Percentiles rank a stretch among this genome's conserved stretches.
phyloP scores from a whole-genome alignment of 2,888 invertebrate species.

The Calephelis perditalis region DNA sequence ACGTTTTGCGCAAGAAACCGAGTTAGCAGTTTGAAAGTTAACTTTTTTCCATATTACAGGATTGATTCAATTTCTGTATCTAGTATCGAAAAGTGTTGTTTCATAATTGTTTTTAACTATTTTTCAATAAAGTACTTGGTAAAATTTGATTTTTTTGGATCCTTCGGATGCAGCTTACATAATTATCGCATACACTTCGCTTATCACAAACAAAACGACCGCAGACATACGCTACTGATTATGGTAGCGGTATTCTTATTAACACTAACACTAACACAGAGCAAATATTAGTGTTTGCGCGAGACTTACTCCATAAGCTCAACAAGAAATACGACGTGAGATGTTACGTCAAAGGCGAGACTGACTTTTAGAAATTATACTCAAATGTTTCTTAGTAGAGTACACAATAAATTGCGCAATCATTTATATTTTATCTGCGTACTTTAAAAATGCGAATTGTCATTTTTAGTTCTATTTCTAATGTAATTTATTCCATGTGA shows the following conservation, averaged over 20 bases:
- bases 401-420: neutral
- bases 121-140: too few relatives aligned
- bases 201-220: neutral
- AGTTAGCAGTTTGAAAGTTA: too few relatives aligned
- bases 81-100: too few relatives aligned
- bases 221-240: neutral
- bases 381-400: neutral
- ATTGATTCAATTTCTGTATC: too few relatives aligned
- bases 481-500: slow-evolving; percentile 8
- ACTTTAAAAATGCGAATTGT: neutral
- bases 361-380: neutral
- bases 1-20: too few relatives aligned
- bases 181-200: too few relatives aligned
- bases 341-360: neutral
- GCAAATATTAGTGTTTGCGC: neutral
- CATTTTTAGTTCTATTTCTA: slow-evolving; percentile 4
- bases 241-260: neutral
- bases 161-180: too few relatives aligned
- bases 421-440: neutral
- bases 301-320: neutral
- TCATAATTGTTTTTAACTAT: too few relatives aligned
- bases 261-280: neutral
- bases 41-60: too few relatives aligned
- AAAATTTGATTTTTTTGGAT: too few relatives aligned
- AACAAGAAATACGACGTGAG: neutral